These are phyloP conservation scores for Intellagama lesueurii DNA, from an alignment of 2,797 vertebrate genomes.

Conservation along the genomic window DNA sequence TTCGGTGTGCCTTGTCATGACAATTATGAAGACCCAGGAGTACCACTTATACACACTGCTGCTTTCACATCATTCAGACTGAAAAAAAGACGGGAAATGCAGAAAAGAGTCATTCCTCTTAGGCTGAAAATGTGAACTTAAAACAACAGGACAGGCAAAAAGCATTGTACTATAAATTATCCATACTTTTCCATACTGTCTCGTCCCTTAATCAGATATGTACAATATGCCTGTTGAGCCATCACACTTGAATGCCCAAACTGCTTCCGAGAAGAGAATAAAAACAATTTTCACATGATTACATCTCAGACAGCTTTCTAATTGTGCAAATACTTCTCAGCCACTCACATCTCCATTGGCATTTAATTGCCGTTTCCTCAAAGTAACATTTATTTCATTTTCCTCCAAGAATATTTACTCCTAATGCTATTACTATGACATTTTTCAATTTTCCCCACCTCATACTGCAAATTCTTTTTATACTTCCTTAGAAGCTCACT, in stretches of 20 bases:
- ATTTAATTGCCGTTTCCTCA: neutral
- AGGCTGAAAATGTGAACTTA: neutral
- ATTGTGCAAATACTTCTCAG: neutral
- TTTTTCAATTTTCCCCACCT: neutral
- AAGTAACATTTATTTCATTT: neutral
- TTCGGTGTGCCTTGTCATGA: neutral
- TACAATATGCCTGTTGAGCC: neutral
- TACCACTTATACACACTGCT: neutral
- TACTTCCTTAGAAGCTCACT: neutral
- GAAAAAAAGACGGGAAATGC: neutral
- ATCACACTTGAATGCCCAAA: neutral
- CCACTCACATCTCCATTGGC: neutral
- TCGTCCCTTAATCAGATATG: neutral
- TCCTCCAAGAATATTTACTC: neutral
- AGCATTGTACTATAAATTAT: neutral
- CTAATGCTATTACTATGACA: neutral
- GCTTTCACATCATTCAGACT: neutral
- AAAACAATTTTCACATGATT: neutral
- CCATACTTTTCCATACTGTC: neutral
- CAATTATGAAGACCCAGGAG: neutral
- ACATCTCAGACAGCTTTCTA: neutral
- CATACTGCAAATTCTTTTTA: neutral
- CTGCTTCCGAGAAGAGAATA: neutral
- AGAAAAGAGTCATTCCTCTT: neutral
- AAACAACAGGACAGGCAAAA: neutral